phyloP scores from a whole-genome alignment of 2,888 invertebrate species.

The Harpalus rubripes region DNA sequence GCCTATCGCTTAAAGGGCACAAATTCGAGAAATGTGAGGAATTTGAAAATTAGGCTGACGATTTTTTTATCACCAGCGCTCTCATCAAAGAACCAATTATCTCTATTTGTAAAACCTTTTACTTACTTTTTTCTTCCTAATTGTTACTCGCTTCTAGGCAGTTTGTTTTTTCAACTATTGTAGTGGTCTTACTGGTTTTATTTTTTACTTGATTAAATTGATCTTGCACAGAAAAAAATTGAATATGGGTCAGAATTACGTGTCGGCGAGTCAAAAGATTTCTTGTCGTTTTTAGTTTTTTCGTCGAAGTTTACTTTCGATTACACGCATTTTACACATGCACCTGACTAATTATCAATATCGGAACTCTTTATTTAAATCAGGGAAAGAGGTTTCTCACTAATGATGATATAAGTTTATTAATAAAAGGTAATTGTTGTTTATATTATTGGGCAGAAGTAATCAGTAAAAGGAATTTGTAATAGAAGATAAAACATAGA shows the following conservation, averaged over 20 bases:
- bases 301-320: slow-evolving; percentile 35
- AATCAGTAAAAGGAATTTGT: no score
- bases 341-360: slow-evolving; percentile 36
- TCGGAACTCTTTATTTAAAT: not conserved
- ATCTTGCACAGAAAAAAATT: slow-evolving; percentile 34
- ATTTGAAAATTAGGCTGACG: slow-evolving; percentile 61
- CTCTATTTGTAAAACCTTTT: slow-evolving; percentile 63
- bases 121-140: slow-evolving; percentile 56
- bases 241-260: slow-evolving; percentile 48
- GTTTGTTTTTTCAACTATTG: slow-evolving; percentile 45
- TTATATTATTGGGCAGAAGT: no score
- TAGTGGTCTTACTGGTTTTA: slow-evolving; percentile 23
- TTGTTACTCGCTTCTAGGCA: slow-evolving; percentile 46
- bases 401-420: slow-evolving; percentile 10
- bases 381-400: not conserved
- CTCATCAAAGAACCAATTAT: slow-evolving; percentile 63
- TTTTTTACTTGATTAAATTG: slow-evolving; percentile 41
- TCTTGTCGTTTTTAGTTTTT: slow-evolving; percentile 22
- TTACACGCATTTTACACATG: slow-evolving; percentile 42
- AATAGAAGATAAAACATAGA: no score
- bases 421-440: no score
- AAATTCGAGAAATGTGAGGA: slow-evolving; percentile 56
- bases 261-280: slow-evolving; percentile 31
- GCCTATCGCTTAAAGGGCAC: slow-evolving; percentile 57
- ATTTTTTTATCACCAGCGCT: slow-evolving; percentile 53